Conservation (phyloP, 2,888 invertebrate genomes). For the Ennomos fuscantarius region DNA sequence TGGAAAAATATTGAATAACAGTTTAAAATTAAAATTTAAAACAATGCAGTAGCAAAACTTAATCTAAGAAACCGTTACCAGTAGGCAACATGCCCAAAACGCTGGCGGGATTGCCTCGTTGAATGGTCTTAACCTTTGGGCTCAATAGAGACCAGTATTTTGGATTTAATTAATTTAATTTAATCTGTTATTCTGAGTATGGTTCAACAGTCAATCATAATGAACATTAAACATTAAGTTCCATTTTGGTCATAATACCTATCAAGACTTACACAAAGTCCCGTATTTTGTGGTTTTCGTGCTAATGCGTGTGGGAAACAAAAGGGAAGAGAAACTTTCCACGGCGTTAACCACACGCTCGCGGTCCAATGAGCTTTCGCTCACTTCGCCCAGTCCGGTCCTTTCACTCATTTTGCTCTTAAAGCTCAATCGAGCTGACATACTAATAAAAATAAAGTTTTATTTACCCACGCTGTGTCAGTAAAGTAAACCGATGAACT, state of each 20-base stretch:
- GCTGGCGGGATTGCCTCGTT: too few species aligned
- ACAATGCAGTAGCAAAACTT: too few species aligned
- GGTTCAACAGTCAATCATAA: too few species aligned
- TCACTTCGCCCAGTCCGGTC: background rate
- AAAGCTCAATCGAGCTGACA: conserved; percentile 10
- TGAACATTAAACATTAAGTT: background rate
- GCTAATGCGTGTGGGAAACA: conserved; percentile 24
- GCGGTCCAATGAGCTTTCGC: conserved; percentile 24
- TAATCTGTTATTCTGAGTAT: too few species aligned
- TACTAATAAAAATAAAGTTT: conserved; percentile 16
- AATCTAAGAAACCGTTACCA: too few species aligned
- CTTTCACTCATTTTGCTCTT: conserved; percentile 9
- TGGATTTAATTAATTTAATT: too few species aligned
- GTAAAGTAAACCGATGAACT: conserved; percentile 4
- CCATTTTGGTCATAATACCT: background rate
- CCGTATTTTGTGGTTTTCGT: background rate
- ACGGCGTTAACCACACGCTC: conserved; percentile 5
- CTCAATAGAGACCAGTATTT: too few species aligned
- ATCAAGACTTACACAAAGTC: background rate
- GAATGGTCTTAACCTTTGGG: too few species aligned
- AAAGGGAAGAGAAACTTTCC: conserved; percentile 18
- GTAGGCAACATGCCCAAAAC: too few species aligned
- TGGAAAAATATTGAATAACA: too few species aligned
- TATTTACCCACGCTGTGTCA: conserved; percentile 7
- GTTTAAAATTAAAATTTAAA: too few species aligned